Evolutionary conservation across 2,797 vertebrate genomes (phyloP).

Genomic region (Lates japonicus): DNA sequence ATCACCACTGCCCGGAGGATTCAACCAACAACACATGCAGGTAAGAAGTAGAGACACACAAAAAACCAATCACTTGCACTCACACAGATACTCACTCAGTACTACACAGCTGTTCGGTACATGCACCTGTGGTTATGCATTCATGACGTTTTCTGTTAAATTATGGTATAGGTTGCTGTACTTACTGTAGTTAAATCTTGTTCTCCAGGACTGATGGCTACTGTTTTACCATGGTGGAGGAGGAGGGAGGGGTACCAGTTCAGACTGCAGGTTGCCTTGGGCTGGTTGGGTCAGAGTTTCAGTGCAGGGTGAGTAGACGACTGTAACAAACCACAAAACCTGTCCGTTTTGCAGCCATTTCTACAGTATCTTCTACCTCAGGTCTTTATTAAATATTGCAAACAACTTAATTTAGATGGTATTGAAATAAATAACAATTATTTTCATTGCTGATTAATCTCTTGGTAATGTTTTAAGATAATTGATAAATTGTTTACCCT

Average conservation of each 20-base stretch:
- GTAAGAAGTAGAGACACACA: constrained; percentile 73
- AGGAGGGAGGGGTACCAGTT: constrained; percentile 91
- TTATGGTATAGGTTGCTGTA: background rate
- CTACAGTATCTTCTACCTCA: background rate
- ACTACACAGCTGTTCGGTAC: too few species aligned
- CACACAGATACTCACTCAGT: background rate
- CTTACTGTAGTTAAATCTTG: background rate
- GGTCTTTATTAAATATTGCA: background rate
- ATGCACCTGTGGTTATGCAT: too few species aligned
- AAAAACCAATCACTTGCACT: background rate
- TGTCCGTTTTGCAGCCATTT: background rate
- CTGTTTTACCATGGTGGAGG: constrained; percentile 98
- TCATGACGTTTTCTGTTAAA: background rate
- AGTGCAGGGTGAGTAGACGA: constrained; percentile 90
- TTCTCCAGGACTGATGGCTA: constrained; percentile 92
- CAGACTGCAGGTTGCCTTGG: constrained; percentile 95
- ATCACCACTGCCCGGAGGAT: constrained; percentile 95
- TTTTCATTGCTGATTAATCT: background rate
- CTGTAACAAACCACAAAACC: background rate
- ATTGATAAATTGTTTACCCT: too few species aligned
- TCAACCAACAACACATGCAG: constrained; percentile 96
- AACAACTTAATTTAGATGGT: background rate
- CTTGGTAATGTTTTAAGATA: background rate
- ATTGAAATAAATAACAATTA: background rate
- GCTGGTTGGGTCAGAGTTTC: constrained; percentile 94